Base-by-base conservation (phyloP, 2,888 invertebrate species). In the Noctua janthina region DNA sequence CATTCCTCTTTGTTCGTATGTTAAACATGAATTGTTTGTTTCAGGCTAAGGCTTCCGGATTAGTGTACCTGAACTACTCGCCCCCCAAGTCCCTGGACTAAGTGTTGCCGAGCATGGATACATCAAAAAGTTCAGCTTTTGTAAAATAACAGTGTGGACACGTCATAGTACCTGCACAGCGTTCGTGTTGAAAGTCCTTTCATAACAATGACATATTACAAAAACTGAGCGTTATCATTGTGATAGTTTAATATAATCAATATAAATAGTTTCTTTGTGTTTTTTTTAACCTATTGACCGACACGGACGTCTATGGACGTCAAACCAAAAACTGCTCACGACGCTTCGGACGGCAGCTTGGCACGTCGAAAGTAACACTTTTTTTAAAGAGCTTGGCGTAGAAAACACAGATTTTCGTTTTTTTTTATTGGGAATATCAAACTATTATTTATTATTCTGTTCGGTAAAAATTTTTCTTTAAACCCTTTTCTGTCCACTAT, bases 51-150 rank as follows among this genome's bases (percentile, higher is more conserved):
- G 91, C 97, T 43, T 97, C 97, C 0, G 98, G 98, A 35, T 92
- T 98, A 54, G 93, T 98, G 83, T 97, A 97, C 93, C 95, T 98
- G 74, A 98, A 98, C 97, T 97, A 94, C 94, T 96, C 95, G 67
- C 97, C 97, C 39, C 98, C 98, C 90, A 96, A 97, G 92, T 96
- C 97, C 83, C 87, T 97, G 88, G 97, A 97, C 90, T 97, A 96
- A 95, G 84, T 81, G 23, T 54, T 17, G 78, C 79, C 59, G 78
- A 69, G 51, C 73, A 74, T 74, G 49, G 35, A 59, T 69, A 69
- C 49, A 54, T 70, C 43, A 76, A 75, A 62, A 70, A 66, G 70
- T 77, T 82, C 81, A 85, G 78, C 74, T 82, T 89, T 86, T 83
- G 78, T 88, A 81, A 80, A 78, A 74, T 68, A 75, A 39, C 56